Evolutionary conservation across 2,888 invertebrate species (phyloP).

Genomic region (Fragum sueziense): DNA sequence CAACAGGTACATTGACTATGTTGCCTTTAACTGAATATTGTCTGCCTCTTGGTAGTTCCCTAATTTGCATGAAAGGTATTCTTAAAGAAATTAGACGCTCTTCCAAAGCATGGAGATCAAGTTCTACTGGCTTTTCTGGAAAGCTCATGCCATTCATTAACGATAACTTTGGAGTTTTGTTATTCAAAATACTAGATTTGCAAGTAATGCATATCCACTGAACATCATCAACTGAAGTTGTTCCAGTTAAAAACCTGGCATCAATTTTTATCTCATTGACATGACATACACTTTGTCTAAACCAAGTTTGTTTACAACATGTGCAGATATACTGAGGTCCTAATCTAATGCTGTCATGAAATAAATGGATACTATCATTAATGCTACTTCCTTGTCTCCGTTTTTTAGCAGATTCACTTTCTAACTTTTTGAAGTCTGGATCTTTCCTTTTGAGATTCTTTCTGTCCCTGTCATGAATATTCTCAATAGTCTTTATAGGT

Average conservation of each 20-base stretch:
- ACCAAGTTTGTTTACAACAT: constrained; percentile 25
- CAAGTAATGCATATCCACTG: constrained; percentile 26
- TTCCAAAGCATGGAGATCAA: constrained; percentile 11
- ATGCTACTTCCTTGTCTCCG: constrained; percentile 5
- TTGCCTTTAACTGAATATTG: constrained; percentile 29
- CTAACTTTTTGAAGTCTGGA: neutral
- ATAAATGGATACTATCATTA: constrained; percentile 1
- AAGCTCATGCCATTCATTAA: too few species aligned
- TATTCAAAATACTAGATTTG: constrained; percentile 4
- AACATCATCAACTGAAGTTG: constrained; percentile 3
- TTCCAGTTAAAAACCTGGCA: constrained; percentile 4
- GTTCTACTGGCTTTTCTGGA: constrained; percentile 10
- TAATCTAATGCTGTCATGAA: constrained; percentile 9
- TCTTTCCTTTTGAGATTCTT: constrained; percentile 12
- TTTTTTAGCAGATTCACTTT: neutral
- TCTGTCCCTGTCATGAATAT: neutral
- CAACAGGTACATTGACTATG: constrained; percentile 58
- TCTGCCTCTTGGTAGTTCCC: constrained; percentile 37
- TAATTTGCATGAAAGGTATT: constrained; percentile 39
- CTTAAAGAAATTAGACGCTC: constrained; percentile 19
- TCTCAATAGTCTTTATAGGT: neutral
- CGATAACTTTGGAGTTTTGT: constrained; percentile 17
- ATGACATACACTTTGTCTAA: constrained; percentile 10
- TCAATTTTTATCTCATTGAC: neutral
- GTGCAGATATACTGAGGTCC: constrained; percentile 18